phyloP scores from a whole-genome alignment of 2,797 vertebrate species.

The Acanthurus tractus region DNA sequence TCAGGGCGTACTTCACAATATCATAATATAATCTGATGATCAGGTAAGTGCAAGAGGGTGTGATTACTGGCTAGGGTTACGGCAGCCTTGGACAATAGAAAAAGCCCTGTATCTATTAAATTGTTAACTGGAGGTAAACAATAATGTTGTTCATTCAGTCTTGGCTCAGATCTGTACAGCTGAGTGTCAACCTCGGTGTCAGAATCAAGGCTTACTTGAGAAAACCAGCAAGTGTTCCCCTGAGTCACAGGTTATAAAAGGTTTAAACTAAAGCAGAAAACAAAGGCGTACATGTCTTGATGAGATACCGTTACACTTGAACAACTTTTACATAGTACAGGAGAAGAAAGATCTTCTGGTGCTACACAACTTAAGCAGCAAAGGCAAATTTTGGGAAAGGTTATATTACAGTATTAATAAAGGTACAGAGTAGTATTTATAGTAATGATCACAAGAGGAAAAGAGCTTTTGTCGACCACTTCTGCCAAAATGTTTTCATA shows the following conservation, averaged over 20 bases:
- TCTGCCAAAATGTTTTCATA: constrained; percentile 20
- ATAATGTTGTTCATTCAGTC: constrained; percentile 27
- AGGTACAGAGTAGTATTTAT: constrained; percentile 14
- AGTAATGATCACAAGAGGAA: constrained; percentile 23
- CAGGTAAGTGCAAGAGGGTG: constrained; percentile 56
- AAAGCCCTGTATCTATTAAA: constrained; percentile 58
- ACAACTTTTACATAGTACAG: constrained; percentile 10
- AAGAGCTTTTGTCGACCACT: constrained; percentile 21
- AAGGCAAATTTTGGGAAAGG: constrained; percentile 27
- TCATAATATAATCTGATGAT: constrained; percentile 43
- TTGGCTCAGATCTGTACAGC: constrained; percentile 29
- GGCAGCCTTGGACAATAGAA: constrained; percentile 53
- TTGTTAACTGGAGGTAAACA: constrained; percentile 55
- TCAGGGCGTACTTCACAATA: constrained; percentile 55
- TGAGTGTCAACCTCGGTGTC: constrained; percentile 13
- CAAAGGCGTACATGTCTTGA: constrained; percentile 34
- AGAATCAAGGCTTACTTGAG: constrained; percentile 42
- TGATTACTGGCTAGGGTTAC: constrained; percentile 30
- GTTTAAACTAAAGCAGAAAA: constrained; percentile 17
- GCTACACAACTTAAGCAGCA: constrained; percentile 15
- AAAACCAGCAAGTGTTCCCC: constrained; percentile 38
- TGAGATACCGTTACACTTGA: constrained; percentile 21
- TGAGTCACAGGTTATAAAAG: constrained; percentile 50
- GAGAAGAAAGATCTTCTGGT: constrained; percentile 20
- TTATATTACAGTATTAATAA: constrained; percentile 16